A percentile compares a stretch with the other conserved stretches of the same genome.
These are phyloP conservation scores for Nilaparvata lugens DNA, from an alignment of 1,140 invertebrate genomes.

Conservation along the genomic window DNA sequence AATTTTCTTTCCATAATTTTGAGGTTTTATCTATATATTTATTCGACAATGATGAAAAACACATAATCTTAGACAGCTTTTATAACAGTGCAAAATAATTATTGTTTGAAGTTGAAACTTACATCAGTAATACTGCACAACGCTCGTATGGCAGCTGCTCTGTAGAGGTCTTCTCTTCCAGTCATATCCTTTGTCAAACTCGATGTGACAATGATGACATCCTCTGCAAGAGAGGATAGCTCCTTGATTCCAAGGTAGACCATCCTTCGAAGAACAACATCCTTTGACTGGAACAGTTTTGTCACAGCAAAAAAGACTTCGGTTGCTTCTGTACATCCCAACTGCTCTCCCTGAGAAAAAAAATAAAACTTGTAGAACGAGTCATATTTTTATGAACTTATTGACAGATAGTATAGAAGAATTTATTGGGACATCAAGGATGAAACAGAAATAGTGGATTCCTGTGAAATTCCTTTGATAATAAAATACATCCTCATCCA, in stretches of 20 bases:
- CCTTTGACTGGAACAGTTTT: slow-evolving; percentile 95
- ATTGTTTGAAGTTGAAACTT: slow-evolving; percentile 11
- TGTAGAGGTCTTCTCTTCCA: slow-evolving; percentile 91
- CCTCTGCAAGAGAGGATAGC: slow-evolving; percentile 86
- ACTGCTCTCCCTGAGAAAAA: slow-evolving; percentile 76
- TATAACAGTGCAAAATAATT: too few relatives aligned
- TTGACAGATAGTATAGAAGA: too few relatives aligned
- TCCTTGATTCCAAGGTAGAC: slow-evolving; percentile 98
- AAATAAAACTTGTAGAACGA: too few relatives aligned
- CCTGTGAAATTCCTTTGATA: too few relatives aligned
- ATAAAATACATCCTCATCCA: too few relatives aligned
- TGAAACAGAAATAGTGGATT: too few relatives aligned
- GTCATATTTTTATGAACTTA: too few relatives aligned
- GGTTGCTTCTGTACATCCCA: slow-evolving; percentile 91
- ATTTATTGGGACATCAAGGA: too few relatives aligned
- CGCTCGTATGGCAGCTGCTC: slow-evolving; percentile 92
- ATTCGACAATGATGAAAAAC: too few relatives aligned
- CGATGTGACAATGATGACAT: slow-evolving; percentile 98
- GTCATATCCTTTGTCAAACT: slow-evolving; percentile 99
- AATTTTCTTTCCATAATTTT: too few relatives aligned
- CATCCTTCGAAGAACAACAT: slow-evolving; percentile 86
- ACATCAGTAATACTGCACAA: slow-evolving; percentile 96
- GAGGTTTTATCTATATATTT: too few relatives aligned
- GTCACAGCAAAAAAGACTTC: slow-evolving; percentile 99
- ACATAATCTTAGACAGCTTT: too few relatives aligned